These are phyloP conservation scores for Scotopteryx bipunctaria DNA, from an alignment of 2,888 invertebrate species.

Conservation along the genomic window DNA sequence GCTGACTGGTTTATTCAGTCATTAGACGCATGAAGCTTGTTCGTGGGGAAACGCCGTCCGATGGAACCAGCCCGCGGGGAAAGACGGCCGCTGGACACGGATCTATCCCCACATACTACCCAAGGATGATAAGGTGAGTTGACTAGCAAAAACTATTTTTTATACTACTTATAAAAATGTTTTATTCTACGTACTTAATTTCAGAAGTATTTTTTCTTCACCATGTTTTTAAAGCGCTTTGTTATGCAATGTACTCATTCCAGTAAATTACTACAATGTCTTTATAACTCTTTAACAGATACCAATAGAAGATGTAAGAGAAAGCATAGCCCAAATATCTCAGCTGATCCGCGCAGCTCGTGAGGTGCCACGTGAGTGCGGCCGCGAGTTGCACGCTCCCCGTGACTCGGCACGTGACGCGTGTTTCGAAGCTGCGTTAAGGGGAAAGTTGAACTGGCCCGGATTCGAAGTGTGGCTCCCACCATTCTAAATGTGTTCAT, in stretches of 20 bases:
- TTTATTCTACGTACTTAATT: too few relatives aligned
- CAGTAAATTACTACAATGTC: not conserved
- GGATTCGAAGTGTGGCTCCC: conserved; percentile 84
- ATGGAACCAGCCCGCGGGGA: conserved; percentile 85
- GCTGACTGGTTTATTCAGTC: too few relatives aligned
- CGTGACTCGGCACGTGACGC: conserved; percentile 76
- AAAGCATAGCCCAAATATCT: conserved; percentile 73
- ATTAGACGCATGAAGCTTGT: too few relatives aligned
- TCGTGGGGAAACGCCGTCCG: conserved; percentile 89
- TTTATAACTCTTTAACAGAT: conserved; percentile 47
- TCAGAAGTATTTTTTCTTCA: too few relatives aligned
- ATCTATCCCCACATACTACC: conserved; percentile 85
- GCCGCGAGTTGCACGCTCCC: conserved; percentile 60
- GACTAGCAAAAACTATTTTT: not conserved
- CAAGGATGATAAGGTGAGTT: conserved; percentile 59
- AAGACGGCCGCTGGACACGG: conserved; percentile 90
- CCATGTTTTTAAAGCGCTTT: too few relatives aligned
- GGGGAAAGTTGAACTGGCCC: conserved; percentile 81
- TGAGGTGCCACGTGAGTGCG: conserved; percentile 66
- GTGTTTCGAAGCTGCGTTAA: conserved; percentile 70
- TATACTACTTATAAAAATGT: too few relatives aligned
- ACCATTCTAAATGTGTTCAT: conserved; percentile 74
- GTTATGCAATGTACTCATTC: too few relatives aligned
- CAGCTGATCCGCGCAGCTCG: conserved; percentile 70
- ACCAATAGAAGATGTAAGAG: conserved; percentile 70